phyloP scores from a whole-genome alignment of 2,797 vertebrate species.

The Fistularia commersonii region DNA sequence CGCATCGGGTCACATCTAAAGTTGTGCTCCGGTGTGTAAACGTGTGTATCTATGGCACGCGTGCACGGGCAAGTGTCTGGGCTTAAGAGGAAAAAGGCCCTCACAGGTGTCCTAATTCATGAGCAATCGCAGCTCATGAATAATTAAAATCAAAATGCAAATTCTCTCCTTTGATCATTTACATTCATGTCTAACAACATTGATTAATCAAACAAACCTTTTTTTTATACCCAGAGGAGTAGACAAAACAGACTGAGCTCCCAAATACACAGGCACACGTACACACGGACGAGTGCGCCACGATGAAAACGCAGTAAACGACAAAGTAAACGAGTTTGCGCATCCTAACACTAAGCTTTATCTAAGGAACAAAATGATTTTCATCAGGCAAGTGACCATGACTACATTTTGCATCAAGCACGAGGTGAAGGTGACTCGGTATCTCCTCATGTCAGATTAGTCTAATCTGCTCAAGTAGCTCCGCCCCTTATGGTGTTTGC shows the following conservation, averaged over 20 bases:
- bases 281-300: constrained; percentile 22
- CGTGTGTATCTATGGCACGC: constrained; percentile 4
- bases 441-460: constrained; percentile 34
- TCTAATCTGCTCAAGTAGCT: constrained; percentile 21
- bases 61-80: constrained; percentile 33
- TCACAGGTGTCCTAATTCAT: constrained; percentile 73
- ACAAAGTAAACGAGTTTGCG: constrained; percentile 45
- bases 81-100: constrained; percentile 38
- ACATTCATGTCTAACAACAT: constrained; percentile 72
- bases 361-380: constrained; percentile 37
- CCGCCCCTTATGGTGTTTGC: constrained; percentile 24
- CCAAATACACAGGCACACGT: constrained; percentile 9
- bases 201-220: constrained; percentile 78
- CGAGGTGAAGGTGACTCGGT: constrained; percentile 30
- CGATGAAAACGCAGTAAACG: constrained; percentile 11
- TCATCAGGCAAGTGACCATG: constrained; percentile 16
- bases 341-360: constrained; percentile 50
- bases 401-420: constrained; percentile 27
- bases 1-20: constrained; percentile 57
- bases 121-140: constrained; percentile 67
- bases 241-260: constrained; percentile 24
- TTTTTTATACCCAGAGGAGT: constrained; percentile 63
- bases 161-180: constrained; percentile 72
- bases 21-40: constrained; percentile 25
- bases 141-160: constrained; percentile 72